Evolutionary conservation across 2,797 vertebrate genomes (phyloP).

Genomic region (Pteropus rufus): DNA sequence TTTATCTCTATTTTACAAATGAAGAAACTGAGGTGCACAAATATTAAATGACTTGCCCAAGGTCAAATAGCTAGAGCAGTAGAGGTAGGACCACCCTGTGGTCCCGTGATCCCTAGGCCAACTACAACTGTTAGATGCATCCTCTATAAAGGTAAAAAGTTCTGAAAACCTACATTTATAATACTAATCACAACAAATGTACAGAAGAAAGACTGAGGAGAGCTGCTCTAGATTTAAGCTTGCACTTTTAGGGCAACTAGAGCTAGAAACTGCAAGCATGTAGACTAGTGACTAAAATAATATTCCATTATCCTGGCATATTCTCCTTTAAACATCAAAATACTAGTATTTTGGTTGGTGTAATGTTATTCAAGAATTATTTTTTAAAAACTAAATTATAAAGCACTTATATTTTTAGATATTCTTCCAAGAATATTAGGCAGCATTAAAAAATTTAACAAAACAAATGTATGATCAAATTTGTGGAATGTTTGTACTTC

Average conservation of each 20-base stretch:
- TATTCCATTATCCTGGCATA: background rate
- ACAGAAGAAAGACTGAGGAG: background rate
- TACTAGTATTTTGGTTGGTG: background rate
- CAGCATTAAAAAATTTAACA: constrained; percentile 14
- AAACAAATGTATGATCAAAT: background rate
- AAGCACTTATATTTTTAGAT: background rate
- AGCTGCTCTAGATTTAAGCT: background rate
- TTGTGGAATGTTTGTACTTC: background rate
- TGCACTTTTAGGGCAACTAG: background rate
- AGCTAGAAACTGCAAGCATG: background rate
- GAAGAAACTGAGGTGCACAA: background rate
- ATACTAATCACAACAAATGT: background rate
- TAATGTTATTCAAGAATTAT: background rate
- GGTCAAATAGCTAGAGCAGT: background rate
- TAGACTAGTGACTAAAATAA: background rate
- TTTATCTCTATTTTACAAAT: background rate
- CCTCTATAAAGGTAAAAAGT: background rate
- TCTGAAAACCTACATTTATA: background rate
- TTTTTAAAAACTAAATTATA: background rate
- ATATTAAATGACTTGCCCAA: background rate
- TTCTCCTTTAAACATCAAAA: background rate
- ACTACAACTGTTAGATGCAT: background rate
- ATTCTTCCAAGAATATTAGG: background rate
- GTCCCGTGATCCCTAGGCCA: background rate
- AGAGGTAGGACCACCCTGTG: background rate